phyloP scores from a whole-genome alignment of 2,888 invertebrate genomes.

The Phorcus lineatus region DNA sequence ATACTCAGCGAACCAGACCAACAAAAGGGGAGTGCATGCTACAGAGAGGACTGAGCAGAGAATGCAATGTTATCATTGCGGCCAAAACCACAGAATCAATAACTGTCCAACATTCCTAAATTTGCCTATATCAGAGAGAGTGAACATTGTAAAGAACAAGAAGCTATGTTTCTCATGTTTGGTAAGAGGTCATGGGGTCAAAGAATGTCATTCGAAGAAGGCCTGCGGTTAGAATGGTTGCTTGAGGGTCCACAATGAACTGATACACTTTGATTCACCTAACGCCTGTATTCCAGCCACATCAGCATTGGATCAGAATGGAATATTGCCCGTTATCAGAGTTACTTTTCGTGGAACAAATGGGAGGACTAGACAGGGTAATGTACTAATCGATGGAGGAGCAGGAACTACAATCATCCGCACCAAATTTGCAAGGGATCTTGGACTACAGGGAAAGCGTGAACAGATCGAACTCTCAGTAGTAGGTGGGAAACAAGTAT shows the following conservation, averaged over 20 bases:
- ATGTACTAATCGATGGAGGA: not conserved
- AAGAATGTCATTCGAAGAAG: too few species aligned
- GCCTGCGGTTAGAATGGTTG: constrained; percentile 27
- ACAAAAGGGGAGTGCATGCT: not conserved
- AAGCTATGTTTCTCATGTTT: constrained; percentile 28
- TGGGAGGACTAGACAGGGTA: constrained; percentile 26
- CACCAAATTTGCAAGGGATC: not conserved
- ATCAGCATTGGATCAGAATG: constrained; percentile 14
- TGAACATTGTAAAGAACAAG: not conserved
- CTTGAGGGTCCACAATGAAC: not conserved
- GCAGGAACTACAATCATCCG: not conserved
- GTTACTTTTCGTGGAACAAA: constrained; percentile 15
- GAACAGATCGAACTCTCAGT: not conserved
- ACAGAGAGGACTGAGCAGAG: not conserved
- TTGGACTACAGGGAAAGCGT: not conserved
- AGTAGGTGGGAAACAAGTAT: constrained; percentile 1
- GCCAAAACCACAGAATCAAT: not conserved
- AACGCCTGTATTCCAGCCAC: not conserved
- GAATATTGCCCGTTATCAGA: constrained; percentile 18
- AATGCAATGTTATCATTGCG: not conserved
- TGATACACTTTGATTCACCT: constrained; percentile 24
- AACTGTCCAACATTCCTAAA: constrained; percentile 12
- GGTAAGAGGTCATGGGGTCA: not conserved
- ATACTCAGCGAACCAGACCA: not conserved
- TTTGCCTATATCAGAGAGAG: not conserved